These are phyloP conservation scores for Zapornia atra DNA, from an alignment of 2,113 vertebrate genomes.

Conservation along the genomic window DNA sequence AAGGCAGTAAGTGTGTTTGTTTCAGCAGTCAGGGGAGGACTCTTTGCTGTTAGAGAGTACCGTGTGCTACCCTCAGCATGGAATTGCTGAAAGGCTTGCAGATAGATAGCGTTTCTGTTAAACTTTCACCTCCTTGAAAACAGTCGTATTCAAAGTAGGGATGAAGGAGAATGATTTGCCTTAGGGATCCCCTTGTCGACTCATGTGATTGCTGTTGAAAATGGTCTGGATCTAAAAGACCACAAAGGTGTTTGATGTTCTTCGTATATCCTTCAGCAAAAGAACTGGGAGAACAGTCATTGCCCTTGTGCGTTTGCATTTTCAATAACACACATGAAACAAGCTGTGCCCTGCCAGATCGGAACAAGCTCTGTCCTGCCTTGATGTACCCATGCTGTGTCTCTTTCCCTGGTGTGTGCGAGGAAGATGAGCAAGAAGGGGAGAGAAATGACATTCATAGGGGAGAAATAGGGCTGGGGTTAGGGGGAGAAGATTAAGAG, in stretches of 20 bases:
- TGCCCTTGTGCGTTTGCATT: conserved; percentile 38
- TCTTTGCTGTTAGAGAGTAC: background rate
- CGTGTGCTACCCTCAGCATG: background rate
- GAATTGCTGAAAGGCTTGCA: background rate
- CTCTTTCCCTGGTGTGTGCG: background rate
- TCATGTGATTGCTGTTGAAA: conserved; percentile 55
- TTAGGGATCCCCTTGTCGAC: conserved; percentile 40
- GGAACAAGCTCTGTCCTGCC: conserved; percentile 60
- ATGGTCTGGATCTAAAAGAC: conserved; percentile 62
- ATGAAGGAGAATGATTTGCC: conserved; percentile 54
- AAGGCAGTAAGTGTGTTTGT: background rate
- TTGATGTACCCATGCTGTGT: background rate
- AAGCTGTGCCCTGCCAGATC: conserved; percentile 29
- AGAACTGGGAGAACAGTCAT: conserved; percentile 55
- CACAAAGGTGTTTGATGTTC: conserved; percentile 64
- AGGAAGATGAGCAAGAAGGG: background rate
- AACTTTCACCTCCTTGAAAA: conserved; percentile 53
- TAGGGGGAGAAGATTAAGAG: background rate
- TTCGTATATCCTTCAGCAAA: conserved; percentile 58
- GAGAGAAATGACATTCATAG: background rate
- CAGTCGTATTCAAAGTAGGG: background rate
- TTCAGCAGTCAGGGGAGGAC: background rate
- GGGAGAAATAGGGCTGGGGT: background rate
- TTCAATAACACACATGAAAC: conserved; percentile 62
- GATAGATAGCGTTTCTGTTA: conserved; percentile 5